These are phyloP conservation scores for Acropora yongei DNA, from an alignment of 64 coral and sea anemone genomes.

Conservation along the genomic window DNA sequence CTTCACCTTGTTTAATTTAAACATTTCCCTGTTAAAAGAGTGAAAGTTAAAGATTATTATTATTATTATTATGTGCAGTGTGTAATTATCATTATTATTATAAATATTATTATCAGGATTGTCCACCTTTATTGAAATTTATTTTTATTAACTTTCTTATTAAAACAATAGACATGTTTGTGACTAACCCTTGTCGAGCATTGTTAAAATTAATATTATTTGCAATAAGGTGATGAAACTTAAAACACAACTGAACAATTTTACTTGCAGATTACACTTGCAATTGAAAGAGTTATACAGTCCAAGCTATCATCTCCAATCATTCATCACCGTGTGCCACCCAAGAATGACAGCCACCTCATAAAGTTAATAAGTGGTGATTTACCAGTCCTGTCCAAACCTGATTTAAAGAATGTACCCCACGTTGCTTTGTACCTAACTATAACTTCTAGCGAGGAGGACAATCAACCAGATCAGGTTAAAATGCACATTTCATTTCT, in stretches of 20 bases:
- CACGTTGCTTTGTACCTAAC: constrained; percentile 78
- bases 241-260: not conserved
- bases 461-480: constrained; percentile 78
- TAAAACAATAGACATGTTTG: too few relatives aligned
- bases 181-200: too few relatives aligned
- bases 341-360: constrained; percentile 84
- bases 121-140: too few relatives aligned
- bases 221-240: not conserved
- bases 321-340: constrained; percentile 51
- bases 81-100: too few relatives aligned
- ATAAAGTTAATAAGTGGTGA: constrained; percentile 89
- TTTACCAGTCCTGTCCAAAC: constrained; percentile 40
- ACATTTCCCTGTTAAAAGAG: too few relatives aligned
- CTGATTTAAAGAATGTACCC: constrained; percentile 67
- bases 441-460: constrained; percentile 84
- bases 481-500: not conserved
- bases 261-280: constrained; percentile 77
- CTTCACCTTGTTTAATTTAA: too few relatives aligned
- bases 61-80: too few relatives aligned
- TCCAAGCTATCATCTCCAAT: constrained; percentile 43
- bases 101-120: too few relatives aligned
- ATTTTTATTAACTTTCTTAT: too few relatives aligned
- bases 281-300: constrained; percentile 76
- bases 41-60: too few relatives aligned
- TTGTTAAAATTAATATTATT: too few relatives aligned